Evolutionary conservation across 2,888 invertebrate species (phyloP).

Genomic region (Spodoptera picta): DNA sequence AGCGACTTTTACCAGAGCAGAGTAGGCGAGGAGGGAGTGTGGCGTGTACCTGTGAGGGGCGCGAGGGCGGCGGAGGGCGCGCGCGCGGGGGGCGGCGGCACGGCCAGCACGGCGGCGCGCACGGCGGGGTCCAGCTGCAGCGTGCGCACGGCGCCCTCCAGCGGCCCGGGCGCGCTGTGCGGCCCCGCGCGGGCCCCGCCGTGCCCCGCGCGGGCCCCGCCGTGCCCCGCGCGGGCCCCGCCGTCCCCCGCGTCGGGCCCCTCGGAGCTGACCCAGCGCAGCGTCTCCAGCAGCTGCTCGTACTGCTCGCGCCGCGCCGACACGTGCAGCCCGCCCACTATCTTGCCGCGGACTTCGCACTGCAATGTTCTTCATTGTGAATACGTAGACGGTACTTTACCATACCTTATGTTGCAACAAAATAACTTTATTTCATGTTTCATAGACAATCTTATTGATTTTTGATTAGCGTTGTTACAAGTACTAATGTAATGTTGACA

Average conservation of each 20-base stretch:
- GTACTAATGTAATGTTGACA: too few relatives aligned
- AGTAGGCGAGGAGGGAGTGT: too few relatives aligned
- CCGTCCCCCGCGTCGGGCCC: too few relatives aligned
- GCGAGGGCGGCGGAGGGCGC: slow-evolving; percentile 52
- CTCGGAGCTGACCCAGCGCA: slow-evolving; percentile 71
- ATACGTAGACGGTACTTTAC: neutral
- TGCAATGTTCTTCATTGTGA: slow-evolving; percentile 26
- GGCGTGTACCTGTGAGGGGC: slow-evolving; percentile 50
- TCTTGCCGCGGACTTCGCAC: slow-evolving; percentile 91
- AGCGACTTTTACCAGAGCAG: slow-evolving; percentile 2
- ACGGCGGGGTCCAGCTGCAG: slow-evolving; percentile 90
- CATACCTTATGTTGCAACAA: neutral
- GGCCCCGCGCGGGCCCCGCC: slow-evolving; percentile 15
- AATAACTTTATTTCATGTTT: neutral
- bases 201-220: slow-evolving; percentile 28
- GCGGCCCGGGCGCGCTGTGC: slow-evolving; percentile 20
- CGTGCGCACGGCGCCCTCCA: slow-evolving; percentile 78
- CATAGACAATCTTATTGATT: too few relatives aligned
- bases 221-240: too few relatives aligned
- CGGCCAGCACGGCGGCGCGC: slow-evolving; percentile 86
- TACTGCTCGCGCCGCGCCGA: slow-evolving; percentile 96
- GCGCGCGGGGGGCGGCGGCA: slow-evolving; percentile 67
- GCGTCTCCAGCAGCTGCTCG: slow-evolving; percentile 95
- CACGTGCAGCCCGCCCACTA: slow-evolving; percentile 95
- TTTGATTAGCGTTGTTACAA: too few relatives aligned